Evolutionary conservation across 2,113 vertebrate genomes (phyloP), one percentile per base, ranked within the genome.

Genomic region (Motacilla tschutschensis): DNA sequence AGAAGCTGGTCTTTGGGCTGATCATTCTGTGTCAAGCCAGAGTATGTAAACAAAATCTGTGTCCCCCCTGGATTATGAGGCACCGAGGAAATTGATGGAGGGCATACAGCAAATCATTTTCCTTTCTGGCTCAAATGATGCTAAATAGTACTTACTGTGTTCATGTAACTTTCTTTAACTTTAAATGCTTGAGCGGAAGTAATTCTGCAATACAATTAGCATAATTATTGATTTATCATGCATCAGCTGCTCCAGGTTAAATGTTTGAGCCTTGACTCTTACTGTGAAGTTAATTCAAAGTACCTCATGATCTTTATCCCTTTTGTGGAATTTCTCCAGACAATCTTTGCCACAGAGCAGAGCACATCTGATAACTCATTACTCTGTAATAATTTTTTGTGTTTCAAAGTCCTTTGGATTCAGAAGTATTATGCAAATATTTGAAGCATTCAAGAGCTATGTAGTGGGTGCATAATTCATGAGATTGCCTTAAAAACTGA

Each of bases 181-280:
- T 85, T 36, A 79, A 78, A 90, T 5, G 0, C 33, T 73, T 77
- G 28, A 85, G 25, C 9, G 19, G 64, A 90, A 88, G 85, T 33
- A 79, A 73, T 43, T 84, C 87, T 79, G 33, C 19, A 66, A 76
- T 33, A 44, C n/a, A 79, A 77, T 88, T 87, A 79, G 29, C 64
- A 73, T 93, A 90, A 87, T 90, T 79, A 77, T 85, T 76, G 75
- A 90, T 77, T 87, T 90, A 48, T 48, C 53, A 73, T 84, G 75
- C 80, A 59, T 87, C 84, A 82, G 17, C 60, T 79, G 33, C 33
- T 87, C 64, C 44, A 72, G 84, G 72, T 93, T 93, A 94, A 84
- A 57, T 66, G 75, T 83, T 75, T 64, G 66, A 81, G 41, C 43
- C 66, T 79, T 75, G 57, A 35, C 54, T n/a, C 57, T 87, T 55